Conservation (phyloP, 23 tunicate genomes). For the Phallusia fumigata region DNA sequence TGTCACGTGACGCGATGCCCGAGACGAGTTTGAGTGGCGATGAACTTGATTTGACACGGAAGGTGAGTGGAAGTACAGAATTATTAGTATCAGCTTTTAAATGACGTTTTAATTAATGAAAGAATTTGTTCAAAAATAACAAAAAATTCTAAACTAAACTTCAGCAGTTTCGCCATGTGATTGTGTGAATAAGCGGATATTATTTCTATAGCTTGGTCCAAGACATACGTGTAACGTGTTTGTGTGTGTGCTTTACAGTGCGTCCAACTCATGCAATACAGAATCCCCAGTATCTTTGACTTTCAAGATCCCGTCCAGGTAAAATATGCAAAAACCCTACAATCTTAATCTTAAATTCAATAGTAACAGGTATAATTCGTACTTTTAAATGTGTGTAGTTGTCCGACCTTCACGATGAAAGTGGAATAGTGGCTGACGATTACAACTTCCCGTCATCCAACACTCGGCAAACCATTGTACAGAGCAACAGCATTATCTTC, state of each 20-base stretch:
- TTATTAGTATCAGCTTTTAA: too few species aligned
- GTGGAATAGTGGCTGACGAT: slow-evolving; percentile 22
- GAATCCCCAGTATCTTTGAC: slow-evolving; percentile 70
- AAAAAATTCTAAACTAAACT: too few species aligned
- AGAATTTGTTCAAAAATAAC: too few species aligned
- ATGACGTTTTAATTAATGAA: too few species aligned
- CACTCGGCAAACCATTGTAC: slow-evolving; percentile 41
- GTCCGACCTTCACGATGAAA: not conserved
- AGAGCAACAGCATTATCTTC: slow-evolving; percentile 71
- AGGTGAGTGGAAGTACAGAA: too few species aligned
- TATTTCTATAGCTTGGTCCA: too few species aligned
- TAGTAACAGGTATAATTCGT: too few species aligned
- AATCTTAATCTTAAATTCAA: too few species aligned
- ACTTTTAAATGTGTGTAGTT: not conserved
- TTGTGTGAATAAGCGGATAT: too few species aligned
- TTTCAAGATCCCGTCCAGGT: slow-evolving; percentile 30
- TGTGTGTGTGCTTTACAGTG: slow-evolving; percentile 35
- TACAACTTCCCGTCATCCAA: slow-evolving; percentile 15
- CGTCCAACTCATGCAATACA: slow-evolving; percentile 58
- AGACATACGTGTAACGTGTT: not conserved
- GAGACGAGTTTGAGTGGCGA: not conserved
- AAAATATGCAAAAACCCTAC: too few species aligned
- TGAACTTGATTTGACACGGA: not conserved
- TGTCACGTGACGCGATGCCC: slow-evolving; percentile 1
- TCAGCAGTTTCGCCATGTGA: too few species aligned